Evolutionary conservation across 30 jellyfish, hydroid and myxozoan genomes (phyloP).

Genomic region (Aurelia aurita complex sp. Pacific): DNA sequence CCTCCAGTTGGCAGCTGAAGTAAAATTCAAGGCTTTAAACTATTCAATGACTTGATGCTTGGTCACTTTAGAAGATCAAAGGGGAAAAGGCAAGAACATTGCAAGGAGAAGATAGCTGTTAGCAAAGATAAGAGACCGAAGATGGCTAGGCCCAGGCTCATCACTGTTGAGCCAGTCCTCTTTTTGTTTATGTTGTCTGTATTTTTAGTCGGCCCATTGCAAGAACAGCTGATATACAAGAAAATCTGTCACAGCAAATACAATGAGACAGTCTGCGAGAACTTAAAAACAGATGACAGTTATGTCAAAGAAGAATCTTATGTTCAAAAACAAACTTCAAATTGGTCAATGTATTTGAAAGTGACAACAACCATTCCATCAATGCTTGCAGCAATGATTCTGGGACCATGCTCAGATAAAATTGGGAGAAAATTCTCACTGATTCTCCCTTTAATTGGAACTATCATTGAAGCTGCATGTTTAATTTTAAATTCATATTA

Average conservation of each 20-base stretch:
- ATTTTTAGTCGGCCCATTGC: conserved; percentile 44
- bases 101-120: not conserved
- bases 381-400: conserved; percentile 61
- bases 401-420: conserved; percentile 87
- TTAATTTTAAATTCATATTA: conserved; percentile 61
- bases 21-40: not conserved
- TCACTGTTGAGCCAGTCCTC: conserved; percentile 93
- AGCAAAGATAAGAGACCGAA: not conserved
- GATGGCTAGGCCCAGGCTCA: conserved; percentile 49
- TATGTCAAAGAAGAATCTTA: conserved; percentile 25
- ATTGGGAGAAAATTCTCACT: conserved; percentile 85
- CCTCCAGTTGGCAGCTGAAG: too few relatives aligned
- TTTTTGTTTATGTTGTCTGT: conserved; percentile 72
- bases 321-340: conserved; percentile 81
- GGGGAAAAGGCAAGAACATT: not conserved
- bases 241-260: conserved; percentile 71
- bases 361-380: conserved; percentile 86
- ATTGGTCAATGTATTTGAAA: conserved; percentile 73
- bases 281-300: conserved; percentile 12
- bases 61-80: not conserved
- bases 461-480: conserved; percentile 30
- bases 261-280: conserved; percentile 72
- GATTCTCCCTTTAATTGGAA: conserved; percentile 84
- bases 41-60: not conserved
- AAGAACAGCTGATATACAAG: conserved; percentile 80